Percentiles rank a stretch among this genome's conserved stretches.
phyloP scores from a whole-genome alignment of 2,888 invertebrate genomes.

The Chrysolina oricalcia region DNA sequence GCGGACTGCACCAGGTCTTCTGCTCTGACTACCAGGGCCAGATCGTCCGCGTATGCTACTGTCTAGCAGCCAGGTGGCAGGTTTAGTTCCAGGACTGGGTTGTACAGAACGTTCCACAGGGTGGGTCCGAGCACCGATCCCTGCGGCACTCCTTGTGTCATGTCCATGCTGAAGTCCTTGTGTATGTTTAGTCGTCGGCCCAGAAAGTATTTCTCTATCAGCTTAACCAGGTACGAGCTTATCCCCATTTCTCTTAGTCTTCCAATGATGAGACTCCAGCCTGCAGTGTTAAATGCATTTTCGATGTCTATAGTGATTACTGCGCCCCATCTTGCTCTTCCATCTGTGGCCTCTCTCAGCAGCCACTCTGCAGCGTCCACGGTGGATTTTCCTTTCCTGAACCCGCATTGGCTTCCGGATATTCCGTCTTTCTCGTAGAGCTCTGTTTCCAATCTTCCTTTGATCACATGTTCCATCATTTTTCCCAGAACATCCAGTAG shows the following conservation, averaged over 20 bases:
- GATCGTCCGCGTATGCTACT: not conserved
- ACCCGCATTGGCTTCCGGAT: not conserved
- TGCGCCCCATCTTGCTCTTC: too few species aligned
- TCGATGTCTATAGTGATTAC: too few species aligned
- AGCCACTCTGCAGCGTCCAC: too few species aligned
- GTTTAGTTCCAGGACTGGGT: not conserved
- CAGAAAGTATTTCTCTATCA: not conserved
- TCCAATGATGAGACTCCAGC: too few species aligned
- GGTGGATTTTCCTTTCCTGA: too few species aligned
- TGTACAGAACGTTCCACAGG: not conserved
- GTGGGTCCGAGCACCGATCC: not conserved
- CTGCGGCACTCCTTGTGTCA: not conserved
- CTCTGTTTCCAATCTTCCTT: not conserved
- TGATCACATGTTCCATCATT: not conserved
- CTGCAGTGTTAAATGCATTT: too few species aligned
- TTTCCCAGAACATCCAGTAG: not conserved
- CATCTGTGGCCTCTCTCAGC: too few species aligned
- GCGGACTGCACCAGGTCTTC: not conserved
- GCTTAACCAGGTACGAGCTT: constrained; percentile 5
- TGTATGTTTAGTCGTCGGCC: not conserved
- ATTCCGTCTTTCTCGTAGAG: not conserved
- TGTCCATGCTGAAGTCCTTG: not conserved
- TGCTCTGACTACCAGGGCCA: not conserved
- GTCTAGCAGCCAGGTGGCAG: not conserved
- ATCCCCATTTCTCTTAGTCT: too few species aligned